Percentiles rank a stretch among this genome's conserved stretches.
phyloP scores from a whole-genome alignment of 2,797 vertebrate species.

The Mormyrus proboscirostris region DNA sequence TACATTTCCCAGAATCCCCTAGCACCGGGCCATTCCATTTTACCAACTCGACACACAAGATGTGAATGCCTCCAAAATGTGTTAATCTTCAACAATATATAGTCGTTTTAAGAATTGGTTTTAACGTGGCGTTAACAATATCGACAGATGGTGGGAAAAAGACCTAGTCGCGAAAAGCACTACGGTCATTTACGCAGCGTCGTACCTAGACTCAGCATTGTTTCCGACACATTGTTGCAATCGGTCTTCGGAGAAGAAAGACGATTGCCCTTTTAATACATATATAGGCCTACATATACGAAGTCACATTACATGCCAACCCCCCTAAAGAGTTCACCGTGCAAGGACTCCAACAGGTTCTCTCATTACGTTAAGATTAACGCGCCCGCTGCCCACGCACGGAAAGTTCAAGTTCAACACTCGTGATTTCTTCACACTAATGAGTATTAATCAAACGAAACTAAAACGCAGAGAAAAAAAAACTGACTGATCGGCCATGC shows the following conservation, averaged over 20 bases:
- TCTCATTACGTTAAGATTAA: background rate
- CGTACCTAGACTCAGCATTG: background rate
- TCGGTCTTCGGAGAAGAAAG: background rate
- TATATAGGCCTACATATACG: background rate
- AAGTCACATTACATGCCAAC: background rate
- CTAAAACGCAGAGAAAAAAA: background rate
- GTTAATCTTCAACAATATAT: background rate
- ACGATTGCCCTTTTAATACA: background rate
- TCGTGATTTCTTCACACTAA: background rate
- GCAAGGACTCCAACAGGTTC: conserved; percentile 11
- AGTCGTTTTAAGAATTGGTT: background rate
- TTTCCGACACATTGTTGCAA: conserved; percentile 6
- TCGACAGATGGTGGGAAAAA: background rate
- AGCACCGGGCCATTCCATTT: background rate
- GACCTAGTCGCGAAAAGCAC: background rate
- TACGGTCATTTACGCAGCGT: background rate
- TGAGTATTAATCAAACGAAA: background rate
- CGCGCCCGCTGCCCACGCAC: conserved; percentile 20
- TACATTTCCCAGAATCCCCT: conserved; percentile 19
- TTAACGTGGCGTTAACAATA: background rate
- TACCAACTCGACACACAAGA: background rate
- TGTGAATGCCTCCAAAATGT: background rate
- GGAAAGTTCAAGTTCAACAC: conserved; percentile 10
- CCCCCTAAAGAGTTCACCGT: background rate
- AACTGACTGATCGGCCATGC: background rate